phyloP scores from a whole-genome alignment of 2,888 invertebrate species.

The Cenopis cana region DNA sequence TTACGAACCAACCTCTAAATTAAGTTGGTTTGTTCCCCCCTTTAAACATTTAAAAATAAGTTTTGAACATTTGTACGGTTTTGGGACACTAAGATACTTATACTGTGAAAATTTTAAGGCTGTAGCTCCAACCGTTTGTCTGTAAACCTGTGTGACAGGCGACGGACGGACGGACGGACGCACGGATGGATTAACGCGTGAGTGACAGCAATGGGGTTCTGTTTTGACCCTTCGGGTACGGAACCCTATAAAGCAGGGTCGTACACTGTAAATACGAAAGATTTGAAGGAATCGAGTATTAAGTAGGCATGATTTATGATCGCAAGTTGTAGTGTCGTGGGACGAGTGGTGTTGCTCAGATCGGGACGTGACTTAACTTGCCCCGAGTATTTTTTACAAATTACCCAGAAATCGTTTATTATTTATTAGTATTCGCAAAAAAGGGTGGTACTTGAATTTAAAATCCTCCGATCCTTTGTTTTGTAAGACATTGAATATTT shows the following conservation, averaged over 20 bases:
- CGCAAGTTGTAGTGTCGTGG: slow-evolving; percentile 66
- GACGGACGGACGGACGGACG: no score
- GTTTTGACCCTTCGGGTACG: no score
- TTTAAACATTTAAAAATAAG: no score
- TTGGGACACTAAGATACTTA: no score
- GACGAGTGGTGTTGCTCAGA: slow-evolving; percentile 68
- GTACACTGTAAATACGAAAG: slow-evolving; percentile 37
- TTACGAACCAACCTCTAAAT: no score
- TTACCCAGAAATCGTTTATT: slow-evolving; percentile 10
- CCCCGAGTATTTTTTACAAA: slow-evolving; percentile 45
- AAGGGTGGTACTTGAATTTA: not conserved
- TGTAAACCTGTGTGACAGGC: no score
- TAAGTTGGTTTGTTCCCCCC: no score
- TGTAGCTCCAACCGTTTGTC: no score
- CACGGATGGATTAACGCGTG: no score
- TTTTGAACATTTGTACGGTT: no score
- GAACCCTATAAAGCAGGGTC: not conserved
- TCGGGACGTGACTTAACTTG: slow-evolving; percentile 60
- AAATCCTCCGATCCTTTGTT: not conserved
- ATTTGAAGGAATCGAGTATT: slow-evolving; percentile 62
- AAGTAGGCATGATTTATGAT: slow-evolving; percentile 79
- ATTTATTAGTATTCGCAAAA: slow-evolving; percentile 16
- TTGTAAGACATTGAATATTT: not conserved
- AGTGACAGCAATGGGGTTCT: no score
- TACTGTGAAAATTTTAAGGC: no score